These are phyloP conservation scores for Labeo calbasu DNA, from an alignment of 2,797 vertebrate genomes.

Conservation along the genomic window DNA sequence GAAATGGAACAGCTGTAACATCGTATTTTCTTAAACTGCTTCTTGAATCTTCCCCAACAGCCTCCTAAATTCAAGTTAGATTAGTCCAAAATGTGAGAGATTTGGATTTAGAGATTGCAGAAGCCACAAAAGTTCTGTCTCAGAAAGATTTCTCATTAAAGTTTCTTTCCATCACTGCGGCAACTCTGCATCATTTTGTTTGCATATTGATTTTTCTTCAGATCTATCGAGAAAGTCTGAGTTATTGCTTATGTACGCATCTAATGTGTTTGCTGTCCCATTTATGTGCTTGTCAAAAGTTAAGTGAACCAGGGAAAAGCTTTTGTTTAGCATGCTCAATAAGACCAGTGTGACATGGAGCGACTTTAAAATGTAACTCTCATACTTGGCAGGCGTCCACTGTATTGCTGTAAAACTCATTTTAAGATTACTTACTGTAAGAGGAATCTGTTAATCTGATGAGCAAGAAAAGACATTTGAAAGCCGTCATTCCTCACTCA, in stretches of 20 bases:
- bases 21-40: slow-evolving; percentile 58
- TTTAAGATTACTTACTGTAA: slow-evolving; percentile 50
- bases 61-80: slow-evolving; percentile 47
- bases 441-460: slow-evolving; percentile 43
- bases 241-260: slow-evolving; percentile 64
- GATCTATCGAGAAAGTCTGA: slow-evolving; percentile 55
- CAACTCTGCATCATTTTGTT: slow-evolving; percentile 63
- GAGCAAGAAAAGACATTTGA: slow-evolving; percentile 35
- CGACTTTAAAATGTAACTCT: slow-evolving; percentile 55
- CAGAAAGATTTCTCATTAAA: slow-evolving; percentile 65
- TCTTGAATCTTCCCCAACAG: slow-evolving; percentile 40
- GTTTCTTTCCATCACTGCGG: slow-evolving; percentile 49
- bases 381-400: slow-evolving; percentile 63
- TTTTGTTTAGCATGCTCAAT: slow-evolving; percentile 41
- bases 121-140: not conserved
- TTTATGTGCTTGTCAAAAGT: slow-evolving; percentile 58
- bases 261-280: slow-evolving; percentile 61
- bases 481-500: slow-evolving; percentile 29
- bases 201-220: slow-evolving; percentile 71
- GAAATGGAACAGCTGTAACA: slow-evolving; percentile 52
- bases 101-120: slow-evolving; percentile 54
- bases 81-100: slow-evolving; percentile 13
- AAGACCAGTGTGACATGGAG: slow-evolving; percentile 26
- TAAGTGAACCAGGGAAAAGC: slow-evolving; percentile 48
- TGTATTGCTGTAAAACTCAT: slow-evolving; percentile 49